Base-by-base conservation (phyloP, 2,888 invertebrate species). In the Agrochola lychnidis region DNA sequence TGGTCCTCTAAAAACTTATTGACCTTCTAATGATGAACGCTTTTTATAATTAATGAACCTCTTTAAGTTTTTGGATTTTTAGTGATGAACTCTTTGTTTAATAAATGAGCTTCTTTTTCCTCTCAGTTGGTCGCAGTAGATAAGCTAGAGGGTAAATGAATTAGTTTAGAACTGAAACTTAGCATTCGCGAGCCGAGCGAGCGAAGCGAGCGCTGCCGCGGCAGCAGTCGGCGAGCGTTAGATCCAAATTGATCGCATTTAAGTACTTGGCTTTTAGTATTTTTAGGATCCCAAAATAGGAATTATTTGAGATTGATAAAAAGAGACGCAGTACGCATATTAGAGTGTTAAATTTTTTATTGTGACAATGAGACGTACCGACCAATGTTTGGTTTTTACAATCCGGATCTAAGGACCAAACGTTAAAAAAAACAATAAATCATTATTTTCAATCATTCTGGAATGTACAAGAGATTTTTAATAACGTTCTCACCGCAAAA, bases 381-480 rank as follows among this genome's bases (percentile, higher is more conserved):
- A 42, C 1, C 12, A 14, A 22, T 61, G 10, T 53, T 56, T 30
- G 36, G 16, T 22, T 42, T 62, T 59, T 1, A 19, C 16, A 30
- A 70, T 69, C 30, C 42, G 70, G 67, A 59, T 57, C 70, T 22
- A 71, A 67, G 71, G 68, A 69, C 68, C 61, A 73, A 59, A 64
- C 4, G 51, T 25, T 59, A n/a, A n/a, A n/a, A n/a, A n/a, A 4
- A 53, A 64, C 12, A 48, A 63, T 59, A 51, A 66, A 72, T 67
- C 0, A 56, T 70, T 70, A 59, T 30, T 70, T 63, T 81, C 36
- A 71, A 61, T 51, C 19, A 36, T 66, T 56, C 25, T 48, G 51
- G 4, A 36, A 42, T 42, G 14, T 1, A 25, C 4, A 14, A 53
- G 40, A 25, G 9, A 16, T 9, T 74, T 64, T 84, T 63, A 59